Evolutionary conservation across 2,113 vertebrate species (phyloP), one percentile per base, ranked within the genome.

Genomic region (Brienomyrus longianalis): DNA sequence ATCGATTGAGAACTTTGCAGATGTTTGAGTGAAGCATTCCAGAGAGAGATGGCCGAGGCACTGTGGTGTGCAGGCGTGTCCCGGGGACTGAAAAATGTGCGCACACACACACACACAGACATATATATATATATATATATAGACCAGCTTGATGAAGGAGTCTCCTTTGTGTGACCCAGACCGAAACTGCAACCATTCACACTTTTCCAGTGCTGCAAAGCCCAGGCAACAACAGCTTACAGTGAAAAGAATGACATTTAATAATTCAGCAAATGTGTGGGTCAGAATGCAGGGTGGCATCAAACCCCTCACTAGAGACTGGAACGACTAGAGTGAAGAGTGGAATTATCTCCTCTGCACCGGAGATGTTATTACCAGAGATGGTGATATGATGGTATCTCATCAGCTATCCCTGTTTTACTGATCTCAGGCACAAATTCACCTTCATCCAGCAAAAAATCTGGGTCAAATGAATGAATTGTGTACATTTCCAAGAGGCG

Each of bases 11-110:
- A 48, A 48, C 83, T 84, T 48, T 84, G 83, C 43, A 83, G 35
- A 84, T 84, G 83, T 80, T 80, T 84, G 45, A 84, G 83, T 45
- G 45, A 84, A 21, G 45, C 80, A 83, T 83, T 83, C 80, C 80
- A 48, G 80, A 83, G 45, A 48, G 80, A 83, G 21, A 39, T 83
- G 39, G 21, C 13, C 4, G 21, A 43, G 80, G 19, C 39, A 48
- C 43, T 21, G 43, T 13, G 27, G 70, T 77, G 70, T 77, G 70
- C 70, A 77, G 31, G 70, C 15, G 31, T 17, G 70, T 27, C 59
- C n/a, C 56, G 9, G 6, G 23, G 56, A 8, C 21, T n/a, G 56
- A 59, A 59, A 59, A 62, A 23, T 62, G 23, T n/a, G 21, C 1
- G 21, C 2, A 0, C 4, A 1, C 52, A 1, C 17, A 5, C 17